A percentile compares a stretch with the other conserved stretches of the same genome.
These are phyloP conservation scores for Heliconius nattereri DNA, from an alignment of 1,140 invertebrate genomes.

Conservation along the genomic window DNA sequence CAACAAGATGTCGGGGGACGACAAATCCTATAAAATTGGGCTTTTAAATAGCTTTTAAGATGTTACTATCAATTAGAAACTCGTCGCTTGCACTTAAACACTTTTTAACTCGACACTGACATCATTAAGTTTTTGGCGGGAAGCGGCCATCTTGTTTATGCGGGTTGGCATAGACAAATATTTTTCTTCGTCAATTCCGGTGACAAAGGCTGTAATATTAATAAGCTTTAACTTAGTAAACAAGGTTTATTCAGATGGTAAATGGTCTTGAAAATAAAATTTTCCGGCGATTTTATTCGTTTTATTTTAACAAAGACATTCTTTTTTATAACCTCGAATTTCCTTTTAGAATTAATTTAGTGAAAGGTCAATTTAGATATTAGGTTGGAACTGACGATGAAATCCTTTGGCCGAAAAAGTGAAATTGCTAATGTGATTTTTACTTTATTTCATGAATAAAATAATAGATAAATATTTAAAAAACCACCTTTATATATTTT, in stretches of 20 bases:
- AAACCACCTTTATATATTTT: not conserved
- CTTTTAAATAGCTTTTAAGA: constrained; percentile 55
- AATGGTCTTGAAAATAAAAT: not conserved
- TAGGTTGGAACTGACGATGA: not conserved
- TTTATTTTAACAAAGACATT: constrained; percentile 1
- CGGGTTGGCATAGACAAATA: constrained; percentile 25
- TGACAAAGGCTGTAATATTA: constrained; percentile 9
- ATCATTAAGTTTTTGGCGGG: constrained; percentile 42
- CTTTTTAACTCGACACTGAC: constrained; percentile 48
- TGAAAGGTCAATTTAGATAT: not conserved
- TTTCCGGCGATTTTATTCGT: not conserved
- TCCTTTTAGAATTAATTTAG: not conserved
- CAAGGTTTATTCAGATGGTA: constrained; percentile 6
- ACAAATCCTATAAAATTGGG: constrained; percentile 51
- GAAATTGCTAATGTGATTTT: not conserved
- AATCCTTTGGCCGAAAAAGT: not conserved
- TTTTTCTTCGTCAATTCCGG: constrained; percentile 17
- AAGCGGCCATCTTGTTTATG: constrained; percentile 32
- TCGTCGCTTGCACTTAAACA: constrained; percentile 43
- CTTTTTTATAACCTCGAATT: not conserved
- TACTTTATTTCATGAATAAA: not conserved
- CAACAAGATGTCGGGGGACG: constrained; percentile 31
- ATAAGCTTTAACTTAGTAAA: constrained; percentile 5
- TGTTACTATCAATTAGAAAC: constrained; percentile 48
- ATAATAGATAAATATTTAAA: not conserved